phyloP scores from a whole-genome alignment of 2,113 vertebrate species.

The Pachypanchax playfairii region DNA sequence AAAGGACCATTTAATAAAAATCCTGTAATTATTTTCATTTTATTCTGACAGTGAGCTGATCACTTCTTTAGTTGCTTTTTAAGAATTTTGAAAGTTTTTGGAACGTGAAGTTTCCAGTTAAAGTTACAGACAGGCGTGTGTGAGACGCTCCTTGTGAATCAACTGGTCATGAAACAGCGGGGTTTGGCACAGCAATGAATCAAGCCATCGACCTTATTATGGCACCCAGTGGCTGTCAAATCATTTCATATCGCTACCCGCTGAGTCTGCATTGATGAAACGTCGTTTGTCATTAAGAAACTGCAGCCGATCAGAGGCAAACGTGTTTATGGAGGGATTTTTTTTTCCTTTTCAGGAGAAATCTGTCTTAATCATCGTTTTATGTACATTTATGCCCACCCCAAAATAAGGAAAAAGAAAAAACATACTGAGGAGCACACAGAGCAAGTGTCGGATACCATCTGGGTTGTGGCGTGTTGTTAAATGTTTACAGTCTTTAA shows the following conservation, averaged over 20 bases:
- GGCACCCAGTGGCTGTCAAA: constrained; percentile 73
- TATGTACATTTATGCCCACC: too few relatives aligned
- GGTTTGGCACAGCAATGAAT: constrained; percentile 49
- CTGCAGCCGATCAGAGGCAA: constrained; percentile 45
- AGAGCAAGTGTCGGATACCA: too few relatives aligned
- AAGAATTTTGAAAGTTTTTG: neutral
- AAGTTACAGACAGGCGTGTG: neutral
- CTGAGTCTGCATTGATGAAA: constrained; percentile 75
- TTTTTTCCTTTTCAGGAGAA: constrained; percentile 10
- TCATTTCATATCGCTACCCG: constrained; percentile 71
- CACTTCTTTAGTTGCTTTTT: neutral
- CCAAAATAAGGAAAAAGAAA: too few relatives aligned
- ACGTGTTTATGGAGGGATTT: constrained; percentile 4
- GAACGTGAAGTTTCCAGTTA: neutral
- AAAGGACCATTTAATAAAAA: too few relatives aligned
- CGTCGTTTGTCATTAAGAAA: constrained; percentile 69
- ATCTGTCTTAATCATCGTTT: neutral
- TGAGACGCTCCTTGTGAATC: constrained; percentile 33
- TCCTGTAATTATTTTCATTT: too few relatives aligned
- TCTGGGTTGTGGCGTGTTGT: constrained; percentile 11
- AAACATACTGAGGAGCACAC: too few relatives aligned
- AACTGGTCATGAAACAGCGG: constrained; percentile 66
- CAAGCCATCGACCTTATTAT: constrained; percentile 69
- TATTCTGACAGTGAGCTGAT: too few relatives aligned
- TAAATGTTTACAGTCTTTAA: constrained; percentile 18